A percentile compares a stretch with the other conserved stretches of the same genome.
These are phyloP conservation scores for Promerops cafer DNA, from an alignment of 2,113 vertebrate species.

Conservation along the genomic window DNA sequence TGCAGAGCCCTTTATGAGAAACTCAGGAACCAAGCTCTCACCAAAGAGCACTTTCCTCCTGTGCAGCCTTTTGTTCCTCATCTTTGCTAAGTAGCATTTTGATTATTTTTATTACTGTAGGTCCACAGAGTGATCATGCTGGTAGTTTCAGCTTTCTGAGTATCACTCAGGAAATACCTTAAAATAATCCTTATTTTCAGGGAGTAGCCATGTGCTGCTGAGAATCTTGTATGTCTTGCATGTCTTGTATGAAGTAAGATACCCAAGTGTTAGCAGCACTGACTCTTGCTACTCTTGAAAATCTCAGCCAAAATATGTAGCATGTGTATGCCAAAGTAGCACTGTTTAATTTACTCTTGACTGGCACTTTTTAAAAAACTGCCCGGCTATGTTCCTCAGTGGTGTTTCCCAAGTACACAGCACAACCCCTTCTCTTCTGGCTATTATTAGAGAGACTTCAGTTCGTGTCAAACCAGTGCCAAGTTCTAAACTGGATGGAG, in stretches of 20 bases:
- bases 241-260: not conserved
- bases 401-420: not conserved
- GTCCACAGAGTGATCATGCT: not conserved
- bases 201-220: not conserved
- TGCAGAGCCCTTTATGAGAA: not conserved
- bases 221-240: not conserved
- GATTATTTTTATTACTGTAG: not conserved
- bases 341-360: not conserved
- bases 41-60: not conserved
- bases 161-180: not conserved
- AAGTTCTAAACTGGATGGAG: not conserved
- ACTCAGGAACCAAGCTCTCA: not conserved
- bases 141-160: not conserved
- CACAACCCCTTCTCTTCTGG: not conserved
- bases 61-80: not conserved
- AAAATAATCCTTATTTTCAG: not conserved
- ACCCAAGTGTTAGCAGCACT: not conserved
- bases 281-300: not conserved
- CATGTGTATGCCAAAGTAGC: not conserved
- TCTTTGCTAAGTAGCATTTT: not conserved
- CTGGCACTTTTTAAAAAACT: not conserved
- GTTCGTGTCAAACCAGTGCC: fast-evolving
- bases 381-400: not conserved
- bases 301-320: not conserved
- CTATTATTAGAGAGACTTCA: not conserved